Conservation (phyloP, 2,797 vertebrate species). For the Myoxocephalus aenaeus region DNA sequence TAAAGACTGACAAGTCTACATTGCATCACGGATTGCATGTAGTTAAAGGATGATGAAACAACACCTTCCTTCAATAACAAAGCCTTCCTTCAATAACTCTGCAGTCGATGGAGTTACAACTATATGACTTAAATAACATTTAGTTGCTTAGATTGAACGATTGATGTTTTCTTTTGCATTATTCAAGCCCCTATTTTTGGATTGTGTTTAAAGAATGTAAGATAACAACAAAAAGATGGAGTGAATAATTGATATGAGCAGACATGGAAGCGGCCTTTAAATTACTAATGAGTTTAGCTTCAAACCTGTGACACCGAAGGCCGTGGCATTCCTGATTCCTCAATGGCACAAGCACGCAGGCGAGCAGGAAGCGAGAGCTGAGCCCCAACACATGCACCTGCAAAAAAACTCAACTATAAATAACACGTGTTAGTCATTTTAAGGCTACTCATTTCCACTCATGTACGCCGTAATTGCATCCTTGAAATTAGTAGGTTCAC, state of each 20-base stretch:
- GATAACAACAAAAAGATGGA: conserved; percentile 32
- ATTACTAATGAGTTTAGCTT: conserved; percentile 81
- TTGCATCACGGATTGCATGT: conserved; percentile 44
- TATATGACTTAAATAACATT: background rate
- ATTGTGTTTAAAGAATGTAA: conserved; percentile 32
- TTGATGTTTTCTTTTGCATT: conserved; percentile 1
- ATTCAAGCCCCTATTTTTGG: conserved; percentile 27
- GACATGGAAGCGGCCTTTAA: conserved; percentile 74
- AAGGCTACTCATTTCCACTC: conserved; percentile 40
- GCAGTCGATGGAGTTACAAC: background rate
- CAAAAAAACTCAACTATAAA: conserved; percentile 40
- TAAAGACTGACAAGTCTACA: conserved; percentile 23
- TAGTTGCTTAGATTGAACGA: background rate
- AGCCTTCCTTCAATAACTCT: background rate
- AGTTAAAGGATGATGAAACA: conserved; percentile 54
- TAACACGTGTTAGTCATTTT: conserved; percentile 33
- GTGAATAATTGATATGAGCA: conserved; percentile 78
- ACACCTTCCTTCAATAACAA: background rate
- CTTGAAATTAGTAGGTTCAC: conserved; percentile 50
- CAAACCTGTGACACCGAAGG: conserved; percentile 66
- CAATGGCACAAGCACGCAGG: conserved; percentile 32
- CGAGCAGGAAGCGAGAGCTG: conserved; percentile 31
- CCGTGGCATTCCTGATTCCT: conserved; percentile 38
- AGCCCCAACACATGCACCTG: conserved; percentile 10
- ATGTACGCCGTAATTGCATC: conserved; percentile 43